Percentiles rank a stretch among this genome's conserved stretches.
These are phyloP conservation scores for Scaptodrosophila latifasciaeformis DNA, from an alignment of 2,888 invertebrate species.

Conservation along the genomic window DNA sequence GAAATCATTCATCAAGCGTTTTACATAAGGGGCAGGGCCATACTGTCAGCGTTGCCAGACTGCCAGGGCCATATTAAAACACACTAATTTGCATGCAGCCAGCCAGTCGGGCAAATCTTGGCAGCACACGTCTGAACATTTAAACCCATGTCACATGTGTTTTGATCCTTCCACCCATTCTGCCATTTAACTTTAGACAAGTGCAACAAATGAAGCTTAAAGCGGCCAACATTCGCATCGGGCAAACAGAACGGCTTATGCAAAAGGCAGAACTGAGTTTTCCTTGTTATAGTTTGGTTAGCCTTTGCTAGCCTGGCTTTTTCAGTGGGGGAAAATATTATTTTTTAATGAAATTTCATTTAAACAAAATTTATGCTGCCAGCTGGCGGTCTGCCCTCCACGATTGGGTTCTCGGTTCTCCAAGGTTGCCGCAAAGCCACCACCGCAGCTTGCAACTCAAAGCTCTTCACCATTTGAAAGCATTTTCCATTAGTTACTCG, in stretches of 20 bases:
- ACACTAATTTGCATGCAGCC: conserved; percentile 60
- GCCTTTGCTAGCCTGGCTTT: neutral
- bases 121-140: conserved; percentile 23
- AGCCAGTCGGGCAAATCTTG: neutral
- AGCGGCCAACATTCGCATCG: no score
- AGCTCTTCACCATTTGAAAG: conserved; percentile 31
- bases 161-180: conserved; percentile 8
- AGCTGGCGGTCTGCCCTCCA: conserved; percentile 11
- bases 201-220: neutral
- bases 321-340: conserved; percentile 45
- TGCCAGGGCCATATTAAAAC: conserved; percentile 49
- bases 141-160: conserved; percentile 56
- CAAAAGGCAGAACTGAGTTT: conserved; percentile 44
- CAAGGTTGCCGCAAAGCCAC: neutral
- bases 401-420: neutral
- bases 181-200: neutral
- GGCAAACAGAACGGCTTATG: neutral
- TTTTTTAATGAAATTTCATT: conserved; percentile 64
- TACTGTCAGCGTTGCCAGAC: conserved; percentile 37
- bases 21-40: neutral
- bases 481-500: conserved; percentile 44
- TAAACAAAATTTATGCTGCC: conserved; percentile 51
- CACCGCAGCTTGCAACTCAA: conserved; percentile 14
- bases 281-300: neutral
- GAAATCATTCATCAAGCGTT: conserved; percentile 37